phyloP scores from a whole-genome alignment of 2,888 invertebrate genomes.

The Drosophila maculinotata region DNA sequence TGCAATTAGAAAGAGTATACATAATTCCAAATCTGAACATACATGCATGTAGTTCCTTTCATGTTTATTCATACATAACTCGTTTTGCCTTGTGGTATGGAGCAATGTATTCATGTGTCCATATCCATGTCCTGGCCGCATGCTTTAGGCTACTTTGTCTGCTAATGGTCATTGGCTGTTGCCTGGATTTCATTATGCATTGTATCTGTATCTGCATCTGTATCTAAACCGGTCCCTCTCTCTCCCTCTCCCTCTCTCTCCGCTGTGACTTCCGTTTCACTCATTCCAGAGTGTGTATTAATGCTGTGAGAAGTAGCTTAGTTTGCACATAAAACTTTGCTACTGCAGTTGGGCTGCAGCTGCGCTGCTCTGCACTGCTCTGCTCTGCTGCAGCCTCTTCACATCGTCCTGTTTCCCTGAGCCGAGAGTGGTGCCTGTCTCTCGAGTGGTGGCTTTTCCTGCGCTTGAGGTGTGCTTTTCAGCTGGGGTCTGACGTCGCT shows the following conservation, averaged over 20 bases:
- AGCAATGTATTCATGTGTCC: slow-evolving; percentile 38
- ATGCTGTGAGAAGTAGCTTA: slow-evolving; percentile 50
- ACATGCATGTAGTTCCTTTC: slow-evolving; percentile 24
- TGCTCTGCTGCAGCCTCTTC: slow-evolving; percentile 14
- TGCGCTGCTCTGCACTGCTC: background rate
- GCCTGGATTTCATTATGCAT: slow-evolving; percentile 71
- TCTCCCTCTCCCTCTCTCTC: background rate
- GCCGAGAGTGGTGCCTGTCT: slow-evolving; percentile 16
- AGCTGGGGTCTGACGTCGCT: slow-evolving; percentile 11
- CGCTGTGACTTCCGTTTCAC: background rate
- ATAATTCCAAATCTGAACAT: background rate
- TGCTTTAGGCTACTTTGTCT: slow-evolving; percentile 65
- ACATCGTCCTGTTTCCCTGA: slow-evolving; percentile 8
- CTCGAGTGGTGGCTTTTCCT: slow-evolving; percentile 62
- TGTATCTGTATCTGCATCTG: slow-evolving; percentile 35
- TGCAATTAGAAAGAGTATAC: slow-evolving; percentile 22
- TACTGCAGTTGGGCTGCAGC: slow-evolving; percentile 56
- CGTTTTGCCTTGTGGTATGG: slow-evolving; percentile 53
- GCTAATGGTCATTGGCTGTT: slow-evolving; percentile 76
- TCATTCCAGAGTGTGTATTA: slow-evolving; percentile 28
- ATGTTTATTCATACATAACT: slow-evolving; percentile 78
- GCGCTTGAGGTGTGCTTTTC: slow-evolving; percentile 66
- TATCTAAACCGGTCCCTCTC: slow-evolving; percentile 11
- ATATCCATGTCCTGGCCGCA: slow-evolving; percentile 42
- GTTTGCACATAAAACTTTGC: slow-evolving; percentile 68